These are phyloP conservation scores for Tanytarsus gracilentus DNA, from an alignment of 2,888 invertebrate genomes.

Conservation along the genomic window DNA sequence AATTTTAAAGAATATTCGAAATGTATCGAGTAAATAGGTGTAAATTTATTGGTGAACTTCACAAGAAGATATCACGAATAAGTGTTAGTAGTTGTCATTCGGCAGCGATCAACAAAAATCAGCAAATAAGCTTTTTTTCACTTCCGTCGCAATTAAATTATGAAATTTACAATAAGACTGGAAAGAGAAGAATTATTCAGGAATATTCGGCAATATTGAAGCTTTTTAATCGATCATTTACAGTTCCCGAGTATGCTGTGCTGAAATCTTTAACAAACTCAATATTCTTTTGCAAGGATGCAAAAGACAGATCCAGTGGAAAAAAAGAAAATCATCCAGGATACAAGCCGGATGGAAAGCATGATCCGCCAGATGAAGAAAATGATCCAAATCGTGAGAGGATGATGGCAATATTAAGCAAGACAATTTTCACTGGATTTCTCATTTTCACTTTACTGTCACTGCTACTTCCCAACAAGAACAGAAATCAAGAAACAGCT, in stretches of 20 bases:
- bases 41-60: slow-evolving; percentile 9
- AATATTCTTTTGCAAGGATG: background rate
- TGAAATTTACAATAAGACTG: background rate
- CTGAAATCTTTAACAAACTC: background rate
- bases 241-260: slow-evolving; percentile 6
- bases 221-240: slow-evolving; percentile 9
- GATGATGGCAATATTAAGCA: slow-evolving; percentile 60
- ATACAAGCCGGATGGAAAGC: slow-evolving; percentile 14
- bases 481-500: slow-evolving; percentile 57
- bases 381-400: slow-evolving; percentile 48
- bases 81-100: slow-evolving; percentile 13
- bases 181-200: background rate
- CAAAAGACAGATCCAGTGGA: background rate
- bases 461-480: slow-evolving; percentile 61
- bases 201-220: slow-evolving; percentile 22
- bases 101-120: background rate
- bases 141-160: background rate
- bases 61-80: slow-evolving; percentile 6
- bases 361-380: slow-evolving; percentile 33
- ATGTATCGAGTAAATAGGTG: slow-evolving; percentile 11
- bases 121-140: background rate
- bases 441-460: slow-evolving; percentile 65
- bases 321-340: background rate
- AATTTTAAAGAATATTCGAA: slow-evolving; percentile 5
- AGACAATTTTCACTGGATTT: slow-evolving; percentile 71